Evolutionary conservation across 1,140 invertebrate genomes (phyloP).

Genomic region (Penaeus vannamei): DNA sequence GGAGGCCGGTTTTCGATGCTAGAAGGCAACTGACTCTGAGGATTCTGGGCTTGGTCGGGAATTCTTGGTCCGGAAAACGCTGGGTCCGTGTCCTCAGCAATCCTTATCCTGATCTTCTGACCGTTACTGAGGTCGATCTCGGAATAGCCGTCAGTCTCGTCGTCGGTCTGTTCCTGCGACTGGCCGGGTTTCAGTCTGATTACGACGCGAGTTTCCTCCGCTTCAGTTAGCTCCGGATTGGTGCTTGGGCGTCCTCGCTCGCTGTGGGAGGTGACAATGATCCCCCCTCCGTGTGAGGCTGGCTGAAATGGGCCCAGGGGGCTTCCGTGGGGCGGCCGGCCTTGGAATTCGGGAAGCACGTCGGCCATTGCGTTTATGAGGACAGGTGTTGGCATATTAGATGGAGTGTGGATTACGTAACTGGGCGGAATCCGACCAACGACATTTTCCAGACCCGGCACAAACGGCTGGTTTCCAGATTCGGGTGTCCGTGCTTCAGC

Average conservation of each 20-base stretch:
- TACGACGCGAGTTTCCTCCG: background rate
- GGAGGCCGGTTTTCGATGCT: no score
- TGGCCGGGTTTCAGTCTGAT: background rate
- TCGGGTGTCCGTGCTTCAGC: background rate
- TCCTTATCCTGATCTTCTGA: conserved; percentile 5
- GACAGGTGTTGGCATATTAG: background rate
- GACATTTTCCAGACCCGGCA: background rate
- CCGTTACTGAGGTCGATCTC: conserved; percentile 13
- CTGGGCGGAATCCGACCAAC: background rate
- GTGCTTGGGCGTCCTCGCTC: background rate
- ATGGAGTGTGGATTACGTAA: background rate
- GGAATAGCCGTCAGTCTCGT: background rate
- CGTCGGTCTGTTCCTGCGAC: no score
- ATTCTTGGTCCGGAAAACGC: background rate
- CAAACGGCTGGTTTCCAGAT: background rate
- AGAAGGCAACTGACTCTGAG: no score
- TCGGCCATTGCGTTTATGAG: background rate
- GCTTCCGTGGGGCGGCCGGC: background rate
- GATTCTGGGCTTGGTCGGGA: no score
- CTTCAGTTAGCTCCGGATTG: background rate
- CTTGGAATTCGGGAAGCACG: background rate
- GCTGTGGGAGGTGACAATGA: background rate
- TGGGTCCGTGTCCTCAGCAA: background rate
- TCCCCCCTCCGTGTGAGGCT: background rate
- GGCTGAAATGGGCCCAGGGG: background rate